These are phyloP conservation scores for Phrynosoma blainvillii DNA, from an alignment of 2,113 vertebrate genomes.

Conservation along the genomic window DNA sequence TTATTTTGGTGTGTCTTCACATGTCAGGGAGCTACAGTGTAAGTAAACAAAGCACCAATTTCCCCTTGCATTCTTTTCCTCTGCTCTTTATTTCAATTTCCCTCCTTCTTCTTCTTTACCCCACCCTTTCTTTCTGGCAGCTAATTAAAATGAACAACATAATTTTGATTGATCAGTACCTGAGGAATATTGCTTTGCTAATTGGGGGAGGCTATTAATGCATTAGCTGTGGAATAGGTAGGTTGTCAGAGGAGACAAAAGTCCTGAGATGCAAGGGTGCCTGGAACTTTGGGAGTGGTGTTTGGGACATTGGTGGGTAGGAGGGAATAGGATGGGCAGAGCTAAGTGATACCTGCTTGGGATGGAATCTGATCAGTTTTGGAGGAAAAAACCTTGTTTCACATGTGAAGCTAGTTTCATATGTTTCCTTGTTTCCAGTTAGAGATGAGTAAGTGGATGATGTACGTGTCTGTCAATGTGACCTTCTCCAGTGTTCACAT, in stretches of 20 bases:
- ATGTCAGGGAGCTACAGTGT: conserved; percentile 61
- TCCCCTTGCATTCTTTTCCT: not conserved
- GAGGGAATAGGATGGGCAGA: not conserved
- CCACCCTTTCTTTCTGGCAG: conserved; percentile 50
- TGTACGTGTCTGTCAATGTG: too few relatives aligned
- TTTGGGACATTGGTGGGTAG: not conserved
- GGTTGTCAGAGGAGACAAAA: not conserved
- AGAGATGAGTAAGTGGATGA: too few relatives aligned
- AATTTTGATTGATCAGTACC: conserved; percentile 68
- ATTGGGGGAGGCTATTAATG: conserved; percentile 23
- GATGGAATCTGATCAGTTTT: not conserved
- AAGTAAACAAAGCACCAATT: conserved; percentile 77
- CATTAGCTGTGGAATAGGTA: conserved; percentile 23
- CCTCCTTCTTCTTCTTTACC: conserved; percentile 50
- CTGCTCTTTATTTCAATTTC: conserved; percentile 42
- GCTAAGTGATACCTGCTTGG: not conserved
- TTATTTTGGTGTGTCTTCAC: conserved; percentile 84
- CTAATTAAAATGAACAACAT: conserved; percentile 75
- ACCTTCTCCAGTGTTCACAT: too few relatives aligned
- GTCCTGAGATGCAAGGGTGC: too few relatives aligned
- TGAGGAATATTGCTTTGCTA: conserved; percentile 25
- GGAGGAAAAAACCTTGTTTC: not conserved
- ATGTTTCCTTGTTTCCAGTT: too few relatives aligned
- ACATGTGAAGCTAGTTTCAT: too few relatives aligned
- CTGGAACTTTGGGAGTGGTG: not conserved